Percentiles rank a stretch among this genome's conserved stretches.
Evolutionary conservation across 2,888 invertebrate genomes (phyloP).

Genomic region (Zhuqinia jingwanae): DNA sequence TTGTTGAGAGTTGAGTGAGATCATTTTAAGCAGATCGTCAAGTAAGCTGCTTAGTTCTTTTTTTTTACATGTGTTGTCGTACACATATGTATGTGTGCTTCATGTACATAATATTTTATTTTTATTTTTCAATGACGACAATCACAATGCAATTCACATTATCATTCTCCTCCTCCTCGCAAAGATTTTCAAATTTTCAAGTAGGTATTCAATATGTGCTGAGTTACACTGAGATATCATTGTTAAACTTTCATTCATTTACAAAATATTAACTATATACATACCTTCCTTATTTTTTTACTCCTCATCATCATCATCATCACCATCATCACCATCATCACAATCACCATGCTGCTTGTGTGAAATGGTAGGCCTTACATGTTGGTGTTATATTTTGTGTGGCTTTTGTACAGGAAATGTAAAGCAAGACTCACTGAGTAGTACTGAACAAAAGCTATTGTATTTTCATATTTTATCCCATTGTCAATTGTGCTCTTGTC

Average conservation of each 20-base stretch:
- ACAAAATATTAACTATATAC: neutral
- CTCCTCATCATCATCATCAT: slow-evolving; percentile 9
- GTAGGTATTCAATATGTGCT: slow-evolving; percentile 1
- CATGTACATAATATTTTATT: neutral
- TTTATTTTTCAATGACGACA: slow-evolving; percentile 20
- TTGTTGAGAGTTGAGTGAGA: slow-evolving; percentile 42
- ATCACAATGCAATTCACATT: neutral
- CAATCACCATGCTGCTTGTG: too few relatives aligned
- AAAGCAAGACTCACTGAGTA: too few relatives aligned
- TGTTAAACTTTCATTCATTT: neutral
- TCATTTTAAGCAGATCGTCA: slow-evolving; percentile 51
- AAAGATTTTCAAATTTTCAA: slow-evolving; percentile 47
- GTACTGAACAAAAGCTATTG: slow-evolving; percentile 29
- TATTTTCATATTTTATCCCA: slow-evolving; percentile 29
- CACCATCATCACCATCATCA: neutral
- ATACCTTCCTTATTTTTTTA: neutral
- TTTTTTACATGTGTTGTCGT: slow-evolving; percentile 25
- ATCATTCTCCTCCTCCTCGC: too few relatives aligned
- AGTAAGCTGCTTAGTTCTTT: slow-evolving; percentile 45
- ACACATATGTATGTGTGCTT: slow-evolving; percentile 19
- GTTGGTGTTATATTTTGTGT: neutral
- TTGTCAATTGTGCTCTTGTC: slow-evolving; percentile 39
- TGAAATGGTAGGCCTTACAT: too few relatives aligned
- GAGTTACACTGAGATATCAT: slow-evolving; percentile 18
- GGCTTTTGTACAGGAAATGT: slow-evolving; percentile 22